A percentile compares a stretch with the other conserved stretches of the same genome.
phyloP scores from a whole-genome alignment of 2,113 vertebrate species.

The Chiloscyllium plagiosum region DNA sequence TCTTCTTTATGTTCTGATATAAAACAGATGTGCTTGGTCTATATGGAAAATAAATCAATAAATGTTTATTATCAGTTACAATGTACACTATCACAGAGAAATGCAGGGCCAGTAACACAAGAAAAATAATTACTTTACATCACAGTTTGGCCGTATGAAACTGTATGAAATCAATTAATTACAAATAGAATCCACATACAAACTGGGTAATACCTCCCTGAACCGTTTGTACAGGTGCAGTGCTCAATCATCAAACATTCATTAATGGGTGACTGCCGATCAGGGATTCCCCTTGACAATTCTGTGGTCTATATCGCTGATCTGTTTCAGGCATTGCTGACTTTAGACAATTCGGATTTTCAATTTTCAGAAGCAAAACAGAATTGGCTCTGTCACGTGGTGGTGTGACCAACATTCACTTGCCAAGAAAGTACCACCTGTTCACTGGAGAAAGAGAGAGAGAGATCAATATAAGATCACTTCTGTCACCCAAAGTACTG shows the following conservation, averaged over 20 bases:
- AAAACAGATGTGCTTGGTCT: neutral
- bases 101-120: neutral
- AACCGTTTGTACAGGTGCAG: neutral
- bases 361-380: neutral
- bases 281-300: neutral
- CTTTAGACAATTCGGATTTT: neutral
- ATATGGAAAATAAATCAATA: neutral
- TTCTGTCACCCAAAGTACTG: neutral
- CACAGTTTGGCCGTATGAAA: neutral
- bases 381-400: neutral
- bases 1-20: neutral
- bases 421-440: constrained; percentile 12
- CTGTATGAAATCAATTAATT: neutral
- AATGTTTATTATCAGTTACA: neutral
- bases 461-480: neutral
- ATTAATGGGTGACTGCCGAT: neutral
- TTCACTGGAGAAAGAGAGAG: constrained; percentile 17
- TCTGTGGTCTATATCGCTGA: neutral
- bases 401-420: neutral
- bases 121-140: constrained; percentile 15
- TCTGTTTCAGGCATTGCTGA: neutral
- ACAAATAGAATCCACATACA: neutral
- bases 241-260: neutral
- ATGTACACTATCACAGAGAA: neutral
- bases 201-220: neutral